A percentile compares a stretch with the other conserved stretches of the same genome.
These are phyloP conservation scores for Oreotrochilus melanogaster DNA, from an alignment of 2,113 vertebrate species.

Conservation along the genomic window DNA sequence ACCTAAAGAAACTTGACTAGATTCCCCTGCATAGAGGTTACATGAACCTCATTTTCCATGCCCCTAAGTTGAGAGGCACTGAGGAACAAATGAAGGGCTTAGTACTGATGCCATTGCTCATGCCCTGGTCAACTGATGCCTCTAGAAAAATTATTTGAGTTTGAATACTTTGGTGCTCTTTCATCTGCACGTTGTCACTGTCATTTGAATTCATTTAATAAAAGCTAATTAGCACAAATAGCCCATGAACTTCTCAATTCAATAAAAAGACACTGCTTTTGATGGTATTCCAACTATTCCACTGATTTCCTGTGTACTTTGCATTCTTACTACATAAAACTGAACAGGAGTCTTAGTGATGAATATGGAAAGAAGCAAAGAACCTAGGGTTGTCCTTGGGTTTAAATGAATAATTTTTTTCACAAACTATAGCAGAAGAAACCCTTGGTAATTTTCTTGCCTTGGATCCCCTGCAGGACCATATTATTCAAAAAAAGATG, in stretches of 20 bases:
- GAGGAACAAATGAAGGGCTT: neutral
- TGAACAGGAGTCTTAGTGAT: neutral
- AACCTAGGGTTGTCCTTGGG: neutral
- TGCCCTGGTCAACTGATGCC: neutral
- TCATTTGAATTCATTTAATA: neutral
- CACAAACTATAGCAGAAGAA: neutral
- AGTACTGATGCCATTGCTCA: neutral
- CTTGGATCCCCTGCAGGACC: neutral
- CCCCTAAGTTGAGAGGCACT: neutral
- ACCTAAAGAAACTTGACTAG: neutral
- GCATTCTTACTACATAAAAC: neutral
- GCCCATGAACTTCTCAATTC: neutral
- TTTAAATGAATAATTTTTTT: neutral
- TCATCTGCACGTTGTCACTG: neutral
- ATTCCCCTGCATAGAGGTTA: neutral
- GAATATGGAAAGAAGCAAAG: neutral
- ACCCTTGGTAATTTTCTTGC: neutral
- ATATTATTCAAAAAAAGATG: neutral
- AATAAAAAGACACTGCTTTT: neutral
- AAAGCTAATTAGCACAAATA: neutral
- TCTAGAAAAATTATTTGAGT: neutral
- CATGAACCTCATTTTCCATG: rapidly evolving
- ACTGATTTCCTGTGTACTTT: neutral
- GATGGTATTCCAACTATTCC: neutral
- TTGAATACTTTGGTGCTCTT: neutral